Conservation (phyloP, 2,797 vertebrate species). For the Thunnus albacares region DNA sequence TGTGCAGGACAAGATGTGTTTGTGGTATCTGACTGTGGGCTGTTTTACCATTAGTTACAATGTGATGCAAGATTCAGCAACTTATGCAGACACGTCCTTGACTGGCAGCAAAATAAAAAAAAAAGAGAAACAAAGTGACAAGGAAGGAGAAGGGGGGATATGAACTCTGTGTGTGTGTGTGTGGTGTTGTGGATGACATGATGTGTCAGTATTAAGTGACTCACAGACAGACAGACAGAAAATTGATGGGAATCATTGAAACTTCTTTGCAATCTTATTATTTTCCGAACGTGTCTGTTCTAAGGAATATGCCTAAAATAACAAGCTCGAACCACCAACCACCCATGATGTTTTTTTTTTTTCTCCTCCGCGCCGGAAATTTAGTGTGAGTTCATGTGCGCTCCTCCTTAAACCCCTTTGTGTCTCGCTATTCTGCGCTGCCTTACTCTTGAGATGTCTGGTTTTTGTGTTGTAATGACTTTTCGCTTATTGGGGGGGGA, state of each 20-base stretch:
- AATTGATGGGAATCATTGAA: conserved; percentile 71
- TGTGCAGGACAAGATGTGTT: conserved; percentile 32
- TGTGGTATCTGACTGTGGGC: conserved; percentile 40
- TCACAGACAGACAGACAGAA: conserved; percentile 67
- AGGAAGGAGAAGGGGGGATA: conserved; percentile 53
- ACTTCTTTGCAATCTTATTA: conserved; percentile 57
- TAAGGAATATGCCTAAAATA: conserved; percentile 72
- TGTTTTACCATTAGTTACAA: conserved; percentile 50
- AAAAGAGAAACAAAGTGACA: conserved; percentile 65
- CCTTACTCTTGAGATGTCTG: conserved; percentile 24
- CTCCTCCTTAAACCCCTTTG: conserved; percentile 69
- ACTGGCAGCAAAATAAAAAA: conserved; percentile 30
- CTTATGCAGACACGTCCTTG: conserved; percentile 56
- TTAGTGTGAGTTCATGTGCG: conserved; percentile 43
- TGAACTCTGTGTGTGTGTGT: conserved; percentile 14
- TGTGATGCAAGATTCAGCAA: conserved; percentile 67
- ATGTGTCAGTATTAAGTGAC: conserved; percentile 70
- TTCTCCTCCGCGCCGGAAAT: conserved; percentile 71
- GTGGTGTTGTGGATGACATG: conserved; percentile 40
- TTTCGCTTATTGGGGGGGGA: background rate
- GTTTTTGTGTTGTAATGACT: conserved; percentile 1
- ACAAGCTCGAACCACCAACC: conserved; percentile 66
- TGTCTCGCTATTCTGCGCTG: conserved; percentile 34
- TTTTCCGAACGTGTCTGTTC: conserved; percentile 71
- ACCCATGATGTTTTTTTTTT: conserved; percentile 58